Evolutionary conservation across 2,797 vertebrate genomes (phyloP), one percentile per base, ranked within the genome.

Genomic region (Paratrypauchen microcephalus): DNA sequence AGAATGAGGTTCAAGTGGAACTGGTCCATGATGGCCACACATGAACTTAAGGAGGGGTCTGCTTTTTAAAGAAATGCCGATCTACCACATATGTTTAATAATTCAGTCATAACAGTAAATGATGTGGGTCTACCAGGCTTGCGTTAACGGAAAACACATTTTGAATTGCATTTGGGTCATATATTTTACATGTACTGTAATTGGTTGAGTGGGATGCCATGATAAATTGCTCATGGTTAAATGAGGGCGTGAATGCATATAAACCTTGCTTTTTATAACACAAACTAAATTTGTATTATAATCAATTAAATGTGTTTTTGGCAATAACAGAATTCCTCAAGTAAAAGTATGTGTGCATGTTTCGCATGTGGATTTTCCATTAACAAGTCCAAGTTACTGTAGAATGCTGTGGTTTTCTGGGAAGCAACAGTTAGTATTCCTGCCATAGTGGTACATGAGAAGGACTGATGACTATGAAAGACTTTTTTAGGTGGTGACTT

Each of bases 391-490:
- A 74, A 78, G 60, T 55, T 68, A 54, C 50, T 56, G 41, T 58
- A 67, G 32, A 21, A 18, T 30, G 54, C 61, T 70, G 62, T 60
- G 72, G 77, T 63, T 47, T 61, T 70, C 73, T 63, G 62, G 65
- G 56, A 67, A 56, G 62, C 69, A 54, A 11, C 6, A 39, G 47
- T 76, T 72, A 75, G 74, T 81, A 23, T 32, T 45, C 3, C 55
- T 82, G 82, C 76, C 72, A 84, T 73, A 78, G 15, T 63, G 75
- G 26, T 72, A 84, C 76, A 85, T 62, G 68, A 89, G 74, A 81
- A 84, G 79, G 80, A 54, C 32, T 36, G 77, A 84, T 78, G 83
- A 87, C 82, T 26, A 26, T 26, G 24, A 26, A 82, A 76, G 66
- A 73, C 57, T 83, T 80, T 80, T 62, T 75, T 72, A 71, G 83